Evolutionary conservation across 1,140 invertebrate species (phyloP).

Genomic region (Micrasema longulum): DNA sequence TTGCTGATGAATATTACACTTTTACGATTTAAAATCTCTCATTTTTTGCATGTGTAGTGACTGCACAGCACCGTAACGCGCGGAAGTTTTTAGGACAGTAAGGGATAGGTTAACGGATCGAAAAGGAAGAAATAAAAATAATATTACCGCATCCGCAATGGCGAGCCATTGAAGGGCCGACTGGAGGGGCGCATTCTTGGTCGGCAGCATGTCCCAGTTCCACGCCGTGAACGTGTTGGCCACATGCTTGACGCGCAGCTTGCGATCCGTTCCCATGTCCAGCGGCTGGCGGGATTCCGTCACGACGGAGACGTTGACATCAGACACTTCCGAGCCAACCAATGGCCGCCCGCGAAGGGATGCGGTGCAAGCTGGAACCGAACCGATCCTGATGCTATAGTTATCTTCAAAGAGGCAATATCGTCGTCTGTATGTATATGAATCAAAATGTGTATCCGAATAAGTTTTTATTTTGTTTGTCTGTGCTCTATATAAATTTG

Average conservation of each 20-base stretch:
- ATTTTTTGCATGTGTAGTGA: no score
- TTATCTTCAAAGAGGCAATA: neutral
- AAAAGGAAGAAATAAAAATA: no score
- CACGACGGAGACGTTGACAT: neutral
- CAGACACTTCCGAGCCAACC: neutral
- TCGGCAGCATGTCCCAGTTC: neutral
- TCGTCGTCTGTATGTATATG: no score
- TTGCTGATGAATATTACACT: no score
- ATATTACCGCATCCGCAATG: constrained; percentile 3
- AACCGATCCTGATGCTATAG: neutral
- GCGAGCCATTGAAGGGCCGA: neutral
- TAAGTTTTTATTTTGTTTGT: no score
- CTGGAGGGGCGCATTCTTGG: neutral
- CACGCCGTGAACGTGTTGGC: neutral
- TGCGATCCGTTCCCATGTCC: neutral
- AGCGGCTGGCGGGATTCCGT: neutral
- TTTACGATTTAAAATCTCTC: no score
- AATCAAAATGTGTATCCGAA: no score
- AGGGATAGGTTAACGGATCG: no score
- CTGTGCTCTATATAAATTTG: no score
- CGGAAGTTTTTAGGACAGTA: no score
- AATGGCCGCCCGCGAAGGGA: constrained; percentile 10
- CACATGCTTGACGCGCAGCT: neutral
- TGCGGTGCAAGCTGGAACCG: constrained; percentile 3
- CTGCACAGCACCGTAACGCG: no score